These are phyloP conservation scores for Formica aserva DNA, from an alignment of 2,888 invertebrate genomes.

Conservation along the genomic window DNA sequence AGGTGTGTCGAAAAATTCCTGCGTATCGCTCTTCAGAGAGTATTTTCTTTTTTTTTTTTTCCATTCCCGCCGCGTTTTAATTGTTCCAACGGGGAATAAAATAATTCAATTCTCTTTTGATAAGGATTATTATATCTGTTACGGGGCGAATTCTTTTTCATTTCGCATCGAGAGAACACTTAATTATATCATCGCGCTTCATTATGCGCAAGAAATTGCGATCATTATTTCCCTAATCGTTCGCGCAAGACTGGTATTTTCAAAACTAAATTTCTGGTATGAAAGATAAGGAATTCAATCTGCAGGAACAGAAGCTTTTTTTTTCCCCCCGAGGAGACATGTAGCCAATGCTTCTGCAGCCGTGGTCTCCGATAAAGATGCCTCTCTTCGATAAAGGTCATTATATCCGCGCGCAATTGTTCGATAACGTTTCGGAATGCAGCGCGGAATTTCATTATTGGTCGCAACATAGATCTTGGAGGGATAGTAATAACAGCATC, in stretches of 20 bases:
- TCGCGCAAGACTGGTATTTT: conserved; percentile 10
- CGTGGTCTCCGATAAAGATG: conserved; percentile 38
- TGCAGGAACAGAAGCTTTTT: not conserved
- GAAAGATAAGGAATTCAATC: conserved; percentile 25
- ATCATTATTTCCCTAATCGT: conserved; percentile 29
- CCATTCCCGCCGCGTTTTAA: not conserved
- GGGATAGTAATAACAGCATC: conserved; percentile 48
- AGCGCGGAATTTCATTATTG: conserved; percentile 51
- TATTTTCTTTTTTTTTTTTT: not conserved
- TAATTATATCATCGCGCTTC: not conserved
- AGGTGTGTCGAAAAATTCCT: conserved; percentile 31
- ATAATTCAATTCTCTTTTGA: conserved; percentile 42
- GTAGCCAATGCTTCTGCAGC: conserved; percentile 20
- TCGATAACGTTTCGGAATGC: conserved; percentile 53
- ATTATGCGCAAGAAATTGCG: conserved; percentile 16
- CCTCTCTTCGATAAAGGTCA: conserved; percentile 44
- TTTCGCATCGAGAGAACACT: conserved; percentile 17
- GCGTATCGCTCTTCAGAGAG: not conserved
- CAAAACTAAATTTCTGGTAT: not conserved
- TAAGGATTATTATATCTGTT: conserved; percentile 36
- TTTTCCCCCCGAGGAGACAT: not conserved
- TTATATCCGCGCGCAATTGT: conserved; percentile 49
- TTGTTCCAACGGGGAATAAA: conserved; percentile 29
- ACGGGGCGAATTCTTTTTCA: conserved; percentile 27
- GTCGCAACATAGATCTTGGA: conserved; percentile 35